Conservation (phyloP, 2,888 invertebrate genomes). For the Phalera bucephala region DNA sequence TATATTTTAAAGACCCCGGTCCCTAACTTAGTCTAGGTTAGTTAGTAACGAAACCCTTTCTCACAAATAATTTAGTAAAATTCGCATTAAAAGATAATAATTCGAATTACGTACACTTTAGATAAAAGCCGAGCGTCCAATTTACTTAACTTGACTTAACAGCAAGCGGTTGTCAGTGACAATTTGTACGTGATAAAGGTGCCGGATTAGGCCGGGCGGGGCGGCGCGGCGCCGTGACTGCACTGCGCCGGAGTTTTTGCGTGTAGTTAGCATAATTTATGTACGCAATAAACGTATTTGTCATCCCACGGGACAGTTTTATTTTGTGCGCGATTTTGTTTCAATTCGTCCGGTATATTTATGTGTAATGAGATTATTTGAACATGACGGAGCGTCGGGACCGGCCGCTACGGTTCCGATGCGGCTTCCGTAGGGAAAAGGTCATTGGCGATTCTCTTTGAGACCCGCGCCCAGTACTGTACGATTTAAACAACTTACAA, state of each 20-base stretch:
- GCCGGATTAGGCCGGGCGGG: constrained; percentile 10
- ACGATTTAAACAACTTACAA: too few relatives aligned
- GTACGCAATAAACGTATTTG: constrained; percentile 32
- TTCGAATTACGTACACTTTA: not conserved
- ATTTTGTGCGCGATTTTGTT: constrained; percentile 19
- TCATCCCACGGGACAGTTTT: constrained; percentile 27
- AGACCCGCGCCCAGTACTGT: too few relatives aligned
- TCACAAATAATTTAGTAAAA: too few relatives aligned
- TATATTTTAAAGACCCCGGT: too few relatives aligned
- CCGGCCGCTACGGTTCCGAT: too few relatives aligned
- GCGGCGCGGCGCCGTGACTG: constrained; percentile 4
- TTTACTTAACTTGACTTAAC: not conserved
- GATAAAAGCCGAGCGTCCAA: not conserved
- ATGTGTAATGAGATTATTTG: not conserved
- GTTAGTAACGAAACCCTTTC: too few relatives aligned
- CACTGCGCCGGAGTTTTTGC: constrained; percentile 25
- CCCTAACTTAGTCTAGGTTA: too few relatives aligned
- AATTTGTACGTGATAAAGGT: constrained; percentile 11
- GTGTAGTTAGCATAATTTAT: constrained; percentile 42
- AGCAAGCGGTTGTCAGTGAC: constrained; percentile 4
- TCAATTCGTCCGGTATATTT: constrained; percentile 2
- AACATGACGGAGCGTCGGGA: too few relatives aligned
- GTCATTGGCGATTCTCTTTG: too few relatives aligned
- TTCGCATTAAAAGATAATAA: too few relatives aligned
- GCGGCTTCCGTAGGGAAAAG: too few relatives aligned